Base-by-base conservation (phyloP, 2,797 vertebrate genomes). In the Paedocypris micromegethes region DNA sequence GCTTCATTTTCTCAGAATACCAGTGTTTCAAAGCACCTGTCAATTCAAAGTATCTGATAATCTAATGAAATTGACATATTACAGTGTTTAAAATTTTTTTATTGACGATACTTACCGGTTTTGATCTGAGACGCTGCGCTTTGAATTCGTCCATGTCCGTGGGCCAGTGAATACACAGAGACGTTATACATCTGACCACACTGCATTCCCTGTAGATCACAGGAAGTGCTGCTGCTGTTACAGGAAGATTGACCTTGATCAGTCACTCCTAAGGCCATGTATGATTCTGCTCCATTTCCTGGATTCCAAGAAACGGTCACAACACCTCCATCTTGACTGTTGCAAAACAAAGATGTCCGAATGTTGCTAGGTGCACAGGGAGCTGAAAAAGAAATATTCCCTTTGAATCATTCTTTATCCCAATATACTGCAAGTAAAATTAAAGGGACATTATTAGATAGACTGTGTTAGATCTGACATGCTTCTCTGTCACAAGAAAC, bases 161-260 rank as follows among this genome's bases (percentile, higher is more conserved):
- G 7, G 9, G 61, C 64, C 49, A 64, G 47, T 6, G 78, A 75
- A 23, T 52, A 37, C 9, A 80, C 79, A 3, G 70, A 75, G 44
- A 78, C 72, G 7, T 63, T 73, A 66, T 81, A 81, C 37, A 47
- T 70, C 65, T 75, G 72, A 6, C 79, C 79, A 48, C 79, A 81
- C 50, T 71, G 66, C 47, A 81, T 55, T 47, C 69, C 44, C 44
- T 46, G 45, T 57, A 79, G 58, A 40, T 71, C 52, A 58, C 75
- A 76, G 47, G 47, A 67, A 67, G 58, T 69, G 51, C 57, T 53
- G 44, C 56, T 77, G 38, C 55, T 72, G 50, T 77, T 67, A 58
- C 78, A 80, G 53, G 63, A 62, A 23, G 4, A 43, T 9, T 75
- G 60, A 5, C 75, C 58, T 5, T 66, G 37, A 41, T 58, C 8